Evolutionary conservation across 2,113 vertebrate species (phyloP).

Genomic region (Mesitornis unicolor): DNA sequence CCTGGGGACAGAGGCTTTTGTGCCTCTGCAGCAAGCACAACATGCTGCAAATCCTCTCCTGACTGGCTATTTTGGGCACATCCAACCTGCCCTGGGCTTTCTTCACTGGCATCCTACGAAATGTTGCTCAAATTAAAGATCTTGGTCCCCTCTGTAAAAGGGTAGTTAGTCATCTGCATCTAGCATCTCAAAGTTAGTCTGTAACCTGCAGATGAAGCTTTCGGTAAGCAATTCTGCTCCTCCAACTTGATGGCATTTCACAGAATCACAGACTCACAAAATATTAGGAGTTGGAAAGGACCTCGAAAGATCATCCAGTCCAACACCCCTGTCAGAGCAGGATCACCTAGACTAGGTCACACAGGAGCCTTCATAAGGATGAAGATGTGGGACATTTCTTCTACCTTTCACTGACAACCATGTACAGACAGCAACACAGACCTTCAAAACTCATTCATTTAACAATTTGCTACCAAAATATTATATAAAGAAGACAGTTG

Average conservation of each 20-base stretch:
- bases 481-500: not conserved
- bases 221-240: not conserved
- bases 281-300: too few relatives aligned
- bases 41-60: not conserved
- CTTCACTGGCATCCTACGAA: not conserved
- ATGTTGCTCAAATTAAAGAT: not conserved
- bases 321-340: too few relatives aligned
- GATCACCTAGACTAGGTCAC: too few relatives aligned
- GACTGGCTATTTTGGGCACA: not conserved
- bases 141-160: not conserved
- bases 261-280: too few relatives aligned
- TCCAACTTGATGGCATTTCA: not conserved
- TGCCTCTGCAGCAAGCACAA: not conserved
- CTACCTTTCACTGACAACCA: not conserved
- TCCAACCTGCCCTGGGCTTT: not conserved
- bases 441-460: not conserved
- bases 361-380: not conserved
- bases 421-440: not conserved
- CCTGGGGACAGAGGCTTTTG: not conserved
- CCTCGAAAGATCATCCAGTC: too few relatives aligned
- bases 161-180: not conserved
- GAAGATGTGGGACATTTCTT: not conserved
- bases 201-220: not conserved
- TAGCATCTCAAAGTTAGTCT: not conserved
- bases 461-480: not conserved